phyloP scores from a whole-genome alignment of 1,140 invertebrate species.

The Eriosoma lanigerum region DNA sequence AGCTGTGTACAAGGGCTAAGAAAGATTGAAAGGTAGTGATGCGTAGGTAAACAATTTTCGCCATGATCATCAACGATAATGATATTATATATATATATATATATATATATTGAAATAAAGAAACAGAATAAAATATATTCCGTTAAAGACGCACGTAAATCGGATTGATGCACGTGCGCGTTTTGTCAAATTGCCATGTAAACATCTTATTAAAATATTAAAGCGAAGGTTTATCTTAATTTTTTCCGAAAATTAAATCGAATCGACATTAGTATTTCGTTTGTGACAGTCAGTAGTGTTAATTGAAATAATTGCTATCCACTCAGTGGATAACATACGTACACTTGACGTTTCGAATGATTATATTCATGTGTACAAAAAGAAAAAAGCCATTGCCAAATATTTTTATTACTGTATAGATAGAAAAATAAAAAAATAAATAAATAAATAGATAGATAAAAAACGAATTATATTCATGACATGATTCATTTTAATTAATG shows the following conservation, averaged over 20 bases:
- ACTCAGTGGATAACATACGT: neutral
- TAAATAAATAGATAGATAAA: too few relatives aligned
- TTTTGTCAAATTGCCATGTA: neutral
- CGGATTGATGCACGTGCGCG: conserved; percentile 8
- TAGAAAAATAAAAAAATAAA: too few relatives aligned
- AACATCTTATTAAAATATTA: neutral
- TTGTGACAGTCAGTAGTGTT: neutral
- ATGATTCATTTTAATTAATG: too few relatives aligned
- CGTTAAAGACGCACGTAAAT: neutral
- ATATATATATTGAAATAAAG: conserved; percentile 2
- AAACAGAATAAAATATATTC: neutral
- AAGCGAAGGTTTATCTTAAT: neutral
- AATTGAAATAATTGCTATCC: neutral
- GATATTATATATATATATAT: neutral
- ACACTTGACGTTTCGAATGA: neutral
- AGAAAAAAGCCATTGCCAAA: too few relatives aligned
- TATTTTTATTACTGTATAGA: too few relatives aligned
- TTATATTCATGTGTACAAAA: neutral
- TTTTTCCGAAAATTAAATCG: neutral
- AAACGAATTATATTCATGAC: too few relatives aligned
- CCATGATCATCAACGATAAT: neutral
- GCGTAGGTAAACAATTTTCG: conserved; percentile 12
- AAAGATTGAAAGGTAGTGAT: conserved; percentile 25
- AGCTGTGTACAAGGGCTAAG: conserved; percentile 9
- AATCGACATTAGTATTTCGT: neutral